A percentile compares a stretch with the other conserved stretches of the same genome.
phyloP scores from a whole-genome alignment of 2,888 invertebrate genomes.

The Megamerina dolium region DNA sequence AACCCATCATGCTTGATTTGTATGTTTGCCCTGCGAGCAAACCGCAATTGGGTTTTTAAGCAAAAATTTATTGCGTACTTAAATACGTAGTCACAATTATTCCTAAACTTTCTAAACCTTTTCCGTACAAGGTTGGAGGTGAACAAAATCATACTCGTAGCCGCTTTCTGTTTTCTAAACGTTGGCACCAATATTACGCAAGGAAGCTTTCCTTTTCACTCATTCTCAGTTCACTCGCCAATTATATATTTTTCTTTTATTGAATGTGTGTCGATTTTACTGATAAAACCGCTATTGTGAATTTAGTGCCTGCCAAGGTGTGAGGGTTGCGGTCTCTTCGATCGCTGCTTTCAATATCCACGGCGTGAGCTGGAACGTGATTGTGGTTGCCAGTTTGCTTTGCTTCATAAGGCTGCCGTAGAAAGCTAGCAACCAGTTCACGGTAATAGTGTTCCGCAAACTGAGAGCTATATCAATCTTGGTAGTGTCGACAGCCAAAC shows the following conservation, averaged over 20 bases:
- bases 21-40: no score
- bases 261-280: not conserved
- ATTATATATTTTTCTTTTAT: not conserved
- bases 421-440: constrained; percentile 54
- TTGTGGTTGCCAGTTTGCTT: constrained; percentile 85
- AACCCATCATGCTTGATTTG: no score
- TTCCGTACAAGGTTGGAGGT: no score
- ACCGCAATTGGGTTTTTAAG: no score
- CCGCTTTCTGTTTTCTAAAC: no score
- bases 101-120: no score
- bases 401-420: constrained; percentile 78
- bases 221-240: not conserved
- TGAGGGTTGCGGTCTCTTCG: constrained; percentile 82
- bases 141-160: no score
- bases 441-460: constrained; percentile 36
- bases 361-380: constrained; percentile 67
- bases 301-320: constrained; percentile 55
- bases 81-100: no score
- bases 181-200: no score
- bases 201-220: constrained; percentile 5
- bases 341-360: constrained; percentile 83
- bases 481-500: constrained; percentile 35
- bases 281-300: constrained; percentile 5
- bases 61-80: no score
- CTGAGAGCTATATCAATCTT: constrained; percentile 34